phyloP scores from a whole-genome alignment of 37 sponge, comb jelly and placozoan genomes.

The Halisarca cf. caerulea region DNA sequence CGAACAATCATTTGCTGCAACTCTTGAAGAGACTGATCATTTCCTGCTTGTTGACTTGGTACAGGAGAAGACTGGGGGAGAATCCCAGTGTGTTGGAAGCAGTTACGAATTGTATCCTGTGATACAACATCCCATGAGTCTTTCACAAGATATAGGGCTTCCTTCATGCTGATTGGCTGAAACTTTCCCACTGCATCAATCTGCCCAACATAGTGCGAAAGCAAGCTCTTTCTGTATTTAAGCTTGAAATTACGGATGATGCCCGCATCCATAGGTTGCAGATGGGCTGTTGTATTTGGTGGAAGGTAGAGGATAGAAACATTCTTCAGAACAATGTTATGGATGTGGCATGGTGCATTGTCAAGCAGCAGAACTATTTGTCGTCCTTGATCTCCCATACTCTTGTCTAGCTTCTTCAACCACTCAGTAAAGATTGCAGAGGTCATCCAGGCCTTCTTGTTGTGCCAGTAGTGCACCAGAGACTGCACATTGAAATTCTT shows the following conservation, averaged over 20 bases:
- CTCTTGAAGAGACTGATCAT: background rate
- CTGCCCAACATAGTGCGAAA: background rate
- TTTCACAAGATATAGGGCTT: constrained; percentile 28
- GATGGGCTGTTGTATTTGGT: constrained; percentile 25
- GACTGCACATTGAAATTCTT: constrained; percentile 10
- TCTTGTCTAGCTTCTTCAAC: constrained; percentile 8
- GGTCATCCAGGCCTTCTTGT: constrained; percentile 37
- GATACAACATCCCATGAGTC: constrained; percentile 14
- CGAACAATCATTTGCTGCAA: background rate
- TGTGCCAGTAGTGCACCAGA: constrained; percentile 21
- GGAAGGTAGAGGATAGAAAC: background rate
- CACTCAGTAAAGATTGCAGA: constrained; percentile 7
- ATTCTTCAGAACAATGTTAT: background rate
- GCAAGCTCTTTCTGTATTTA: background rate
- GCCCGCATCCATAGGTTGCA: constrained; percentile 38
- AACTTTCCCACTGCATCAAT: constrained; percentile 2
- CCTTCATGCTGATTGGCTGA: constrained; percentile 1
- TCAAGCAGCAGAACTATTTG: constrained; percentile 4
- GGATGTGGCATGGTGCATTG: constrained; percentile 18
- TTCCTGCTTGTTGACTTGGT: background rate
- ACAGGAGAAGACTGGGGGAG: background rate
- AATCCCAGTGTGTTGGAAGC: constrained; percentile 13
- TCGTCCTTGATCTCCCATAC: background rate
- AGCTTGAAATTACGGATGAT: constrained; percentile 14
- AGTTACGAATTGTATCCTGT: constrained; percentile 15